Conservation (phyloP, 2,113 vertebrate species). For the Grantiella picta region DNA sequence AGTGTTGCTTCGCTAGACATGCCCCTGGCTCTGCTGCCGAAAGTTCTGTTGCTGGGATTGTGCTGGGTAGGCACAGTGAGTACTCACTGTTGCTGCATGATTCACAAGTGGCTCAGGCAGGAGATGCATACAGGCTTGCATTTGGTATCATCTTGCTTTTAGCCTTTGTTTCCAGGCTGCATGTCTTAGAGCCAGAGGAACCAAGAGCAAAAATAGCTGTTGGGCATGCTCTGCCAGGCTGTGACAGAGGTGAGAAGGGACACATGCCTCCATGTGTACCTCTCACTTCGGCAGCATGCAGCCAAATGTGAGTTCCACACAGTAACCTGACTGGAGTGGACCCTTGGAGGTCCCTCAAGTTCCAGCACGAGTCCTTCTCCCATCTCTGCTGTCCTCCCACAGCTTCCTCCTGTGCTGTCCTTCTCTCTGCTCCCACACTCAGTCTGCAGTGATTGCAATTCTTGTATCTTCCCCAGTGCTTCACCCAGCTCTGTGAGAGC, state of each 20-base stretch:
- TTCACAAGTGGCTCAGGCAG: neutral
- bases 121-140: accelerated
- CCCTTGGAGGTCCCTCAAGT: neutral
- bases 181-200: neutral
- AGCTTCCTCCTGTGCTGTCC: neutral
- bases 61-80: neutral
- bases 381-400: neutral
- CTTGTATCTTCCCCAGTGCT: constrained; percentile 61
- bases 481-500: constrained; percentile 67
- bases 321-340: neutral
- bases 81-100: neutral
- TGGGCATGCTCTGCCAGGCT: neutral
- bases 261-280: neutral
- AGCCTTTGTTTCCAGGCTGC: neutral
- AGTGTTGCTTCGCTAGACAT: neutral
- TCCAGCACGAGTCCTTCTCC: neutral
- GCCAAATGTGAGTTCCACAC: neutral
- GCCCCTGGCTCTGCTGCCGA: neutral
- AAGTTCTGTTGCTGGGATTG: neutral
- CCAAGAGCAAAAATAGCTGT: neutral
- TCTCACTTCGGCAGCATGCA: neutral
- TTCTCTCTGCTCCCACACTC: neutral
- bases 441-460: neutral
- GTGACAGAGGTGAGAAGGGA: neutral
- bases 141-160: neutral